Percentiles rank a stretch among this genome's conserved stretches.
Evolutionary conservation across 92 coral and sea anemone genomes (phyloP).

Genomic region (Phenganax subtilis): DNA sequence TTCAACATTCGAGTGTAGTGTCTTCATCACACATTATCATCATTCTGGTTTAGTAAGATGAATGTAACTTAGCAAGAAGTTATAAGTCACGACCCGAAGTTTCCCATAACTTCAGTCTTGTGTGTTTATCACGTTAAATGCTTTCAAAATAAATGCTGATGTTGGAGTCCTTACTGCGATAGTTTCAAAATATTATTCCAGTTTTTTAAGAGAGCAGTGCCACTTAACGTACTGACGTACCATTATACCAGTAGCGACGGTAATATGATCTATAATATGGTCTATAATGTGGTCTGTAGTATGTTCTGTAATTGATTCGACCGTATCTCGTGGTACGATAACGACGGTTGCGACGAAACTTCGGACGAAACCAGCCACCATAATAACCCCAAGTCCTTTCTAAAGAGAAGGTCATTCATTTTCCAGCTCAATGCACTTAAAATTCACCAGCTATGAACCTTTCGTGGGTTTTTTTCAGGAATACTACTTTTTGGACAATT

Average conservation of each 20-base stretch:
- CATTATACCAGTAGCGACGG: not conserved
- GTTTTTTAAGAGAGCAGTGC: not conserved
- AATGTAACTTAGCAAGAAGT: too few relatives aligned
- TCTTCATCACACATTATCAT: too few relatives aligned
- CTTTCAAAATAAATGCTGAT: too few relatives aligned
- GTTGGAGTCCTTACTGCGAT: not conserved
- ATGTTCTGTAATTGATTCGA: too few relatives aligned
- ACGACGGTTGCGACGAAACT: constrained; percentile 1
- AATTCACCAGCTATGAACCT: not conserved
- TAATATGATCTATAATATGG: constrained; percentile 10
- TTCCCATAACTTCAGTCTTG: too few relatives aligned
- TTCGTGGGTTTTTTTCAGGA: not conserved
- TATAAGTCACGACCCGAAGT: too few relatives aligned
- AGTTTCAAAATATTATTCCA: not conserved
- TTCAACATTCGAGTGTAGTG: too few relatives aligned
- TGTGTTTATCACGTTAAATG: too few relatives aligned
- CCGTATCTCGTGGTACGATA: constrained; percentile 5
- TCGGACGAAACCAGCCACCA: constrained; percentile 1
- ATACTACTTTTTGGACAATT: not conserved
- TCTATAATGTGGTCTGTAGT: constrained; percentile 9
- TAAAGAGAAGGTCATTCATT: not conserved
- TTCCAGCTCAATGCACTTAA: too few relatives aligned
- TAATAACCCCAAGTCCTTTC: constrained; percentile 14
- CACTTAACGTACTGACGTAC: not conserved
- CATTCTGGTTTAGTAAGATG: too few relatives aligned